Conservation (phyloP, 2,113 vertebrate species). For the Protobothrops mucrosquamatus region DNA sequence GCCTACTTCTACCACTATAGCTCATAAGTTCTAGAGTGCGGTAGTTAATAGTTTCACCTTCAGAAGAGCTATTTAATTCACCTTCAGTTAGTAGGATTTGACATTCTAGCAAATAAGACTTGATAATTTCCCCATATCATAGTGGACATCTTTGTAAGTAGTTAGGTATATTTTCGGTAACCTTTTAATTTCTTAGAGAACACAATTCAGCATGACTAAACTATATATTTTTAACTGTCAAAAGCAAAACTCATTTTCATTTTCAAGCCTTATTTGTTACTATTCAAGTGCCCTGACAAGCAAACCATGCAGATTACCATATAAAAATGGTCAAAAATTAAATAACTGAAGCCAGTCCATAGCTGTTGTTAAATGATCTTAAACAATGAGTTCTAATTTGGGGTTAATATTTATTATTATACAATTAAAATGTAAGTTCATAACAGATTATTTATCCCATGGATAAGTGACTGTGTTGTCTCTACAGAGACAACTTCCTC, state of each 20-base stretch:
- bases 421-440: neutral
- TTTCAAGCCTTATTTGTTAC: slow-evolving; percentile 1
- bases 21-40: neutral
- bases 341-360: neutral
- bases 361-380: neutral
- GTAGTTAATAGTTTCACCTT: neutral
- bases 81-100: neutral
- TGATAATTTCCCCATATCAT: neutral
- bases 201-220: neutral
- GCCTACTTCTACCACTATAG: neutral
- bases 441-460: neutral
- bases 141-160: neutral
- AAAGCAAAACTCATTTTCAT: neutral
- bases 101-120: neutral
- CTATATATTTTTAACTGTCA: neutral
- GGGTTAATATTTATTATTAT: neutral
- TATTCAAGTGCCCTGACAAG: neutral
- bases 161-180: neutral
- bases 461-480: neutral
- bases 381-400: neutral
- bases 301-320: neutral
- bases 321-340: neutral
- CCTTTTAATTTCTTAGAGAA: neutral
- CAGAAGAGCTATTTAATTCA: neutral
- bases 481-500: neutral